Evolutionary conservation across 2,888 invertebrate genomes (phyloP), one percentile per base, ranked within the genome.

Genomic region (Drosophila mettleri): DNA sequence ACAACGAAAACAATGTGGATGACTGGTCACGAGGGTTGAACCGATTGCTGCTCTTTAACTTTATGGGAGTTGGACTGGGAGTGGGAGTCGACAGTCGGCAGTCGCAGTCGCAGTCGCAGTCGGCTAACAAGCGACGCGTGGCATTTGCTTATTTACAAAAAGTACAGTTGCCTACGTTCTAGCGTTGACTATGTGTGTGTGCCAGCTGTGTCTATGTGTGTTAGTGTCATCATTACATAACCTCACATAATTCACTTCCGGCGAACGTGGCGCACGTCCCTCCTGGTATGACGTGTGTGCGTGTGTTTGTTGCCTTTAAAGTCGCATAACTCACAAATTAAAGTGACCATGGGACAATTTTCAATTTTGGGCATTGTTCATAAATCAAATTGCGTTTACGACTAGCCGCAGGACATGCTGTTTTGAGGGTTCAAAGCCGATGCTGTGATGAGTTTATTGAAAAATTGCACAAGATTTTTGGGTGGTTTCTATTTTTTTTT

Each of bases 281-380:
- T 2, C 29, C 31, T 10, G 12, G 46, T 41, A 1, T 22, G n/a
- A 24, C 39, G 53, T 48, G 22, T 41, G 51, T 53, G 54, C 73
- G 51, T 39, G 16, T 53, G 51, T 53, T 53, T 80, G 36, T 65
- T 54, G 75, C 86, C 86, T 89, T 89, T 89, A 85, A 82, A 86
- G 82, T 85, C 83, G 89, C 89, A 90, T 91, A 91, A 91, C 90
- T 91, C 88, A 89, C 83, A 90, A 84, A 89, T 90, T 89, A 89
- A 90, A 90, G 91, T 90, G 90, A 90, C 90, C 90, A 91, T 89
- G 91, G 77, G 90, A 89, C 86, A 89, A 89, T 91, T 91, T 86
- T 88, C 78, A 86, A 89, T 86, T 90, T 71, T n/a, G 55, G 45
- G 57, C 76, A 74, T 74, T 81, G 81, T 71, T 65, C 85, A 85